These are phyloP conservation scores for Prosopocoilus inquinatus DNA, from an alignment of 2,888 invertebrate species.

Conservation along the genomic window DNA sequence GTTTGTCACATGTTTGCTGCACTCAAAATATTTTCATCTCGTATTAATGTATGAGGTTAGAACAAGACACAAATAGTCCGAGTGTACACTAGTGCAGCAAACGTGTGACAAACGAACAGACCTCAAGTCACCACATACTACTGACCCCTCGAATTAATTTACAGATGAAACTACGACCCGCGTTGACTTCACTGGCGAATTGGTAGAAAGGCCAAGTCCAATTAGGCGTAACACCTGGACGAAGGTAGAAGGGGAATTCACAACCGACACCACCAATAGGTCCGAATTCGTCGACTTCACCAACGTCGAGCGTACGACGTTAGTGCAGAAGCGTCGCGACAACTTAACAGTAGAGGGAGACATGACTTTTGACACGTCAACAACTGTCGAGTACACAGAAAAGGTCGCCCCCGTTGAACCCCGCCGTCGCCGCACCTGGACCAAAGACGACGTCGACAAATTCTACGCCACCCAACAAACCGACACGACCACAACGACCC, in stretches of 20 bases:
- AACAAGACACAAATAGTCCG: no score
- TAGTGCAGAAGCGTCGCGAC: constrained; percentile 60
- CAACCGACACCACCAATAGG: constrained; percentile 65
- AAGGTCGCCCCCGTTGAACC: constrained; percentile 59
- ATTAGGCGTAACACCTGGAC: constrained; percentile 75
- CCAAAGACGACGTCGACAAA: constrained; percentile 70
- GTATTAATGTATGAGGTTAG: no score
- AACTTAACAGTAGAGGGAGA: constrained; percentile 69
- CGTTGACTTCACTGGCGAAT: constrained; percentile 67
- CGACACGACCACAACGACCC: constrained; percentile 63
- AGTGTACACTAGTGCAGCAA: no score
- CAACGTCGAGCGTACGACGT: constrained; percentile 58
- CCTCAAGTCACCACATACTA: not conserved
- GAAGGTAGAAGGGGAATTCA: constrained; percentile 73
- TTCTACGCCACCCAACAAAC: constrained; percentile 61
- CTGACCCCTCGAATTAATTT: not conserved
- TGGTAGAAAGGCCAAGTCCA: constrained; percentile 63
- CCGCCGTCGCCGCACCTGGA: constrained; percentile 65
- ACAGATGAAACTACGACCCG: constrained; percentile 71
- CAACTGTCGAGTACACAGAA: constrained; percentile 62
- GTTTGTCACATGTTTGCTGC: no score
- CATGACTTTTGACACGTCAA: constrained; percentile 65
- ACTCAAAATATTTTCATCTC: no score
- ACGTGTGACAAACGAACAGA: no score
- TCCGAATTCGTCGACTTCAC: constrained; percentile 66